Conservation (phyloP, 2,888 invertebrate species). For the Dastarcus helophoroides region DNA sequence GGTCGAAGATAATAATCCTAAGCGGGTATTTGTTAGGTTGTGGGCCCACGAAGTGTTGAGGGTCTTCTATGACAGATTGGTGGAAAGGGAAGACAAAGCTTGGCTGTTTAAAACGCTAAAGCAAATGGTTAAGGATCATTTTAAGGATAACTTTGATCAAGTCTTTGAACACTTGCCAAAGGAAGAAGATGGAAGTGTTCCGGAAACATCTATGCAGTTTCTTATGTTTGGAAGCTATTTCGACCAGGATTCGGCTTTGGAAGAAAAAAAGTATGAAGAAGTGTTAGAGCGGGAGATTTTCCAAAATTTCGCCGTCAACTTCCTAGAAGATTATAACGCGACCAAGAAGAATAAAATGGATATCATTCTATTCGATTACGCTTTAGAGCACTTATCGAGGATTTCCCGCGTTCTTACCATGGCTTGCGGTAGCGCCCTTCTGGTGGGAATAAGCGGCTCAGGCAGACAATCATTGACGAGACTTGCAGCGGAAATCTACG, state of each 20-base stretch:
- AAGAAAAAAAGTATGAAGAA: constrained; percentile 78
- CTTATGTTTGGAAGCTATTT: constrained; percentile 84
- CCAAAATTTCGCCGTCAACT: constrained; percentile 49
- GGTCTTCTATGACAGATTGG: constrained; percentile 72
- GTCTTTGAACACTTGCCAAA: constrained; percentile 58
- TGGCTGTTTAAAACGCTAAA: constrained; percentile 66
- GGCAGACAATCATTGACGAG: constrained; percentile 73
- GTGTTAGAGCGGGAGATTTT: constrained; percentile 59
- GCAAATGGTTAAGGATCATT: constrained; percentile 50
- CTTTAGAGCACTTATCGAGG: constrained; percentile 71
- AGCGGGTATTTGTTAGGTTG: constrained; percentile 57
- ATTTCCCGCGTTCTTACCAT: constrained; percentile 67
- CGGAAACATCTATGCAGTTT: constrained; percentile 48
- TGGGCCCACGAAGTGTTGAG: constrained; percentile 80
- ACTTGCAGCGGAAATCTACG: constrained; percentile 53
- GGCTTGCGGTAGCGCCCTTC: constrained; percentile 66
- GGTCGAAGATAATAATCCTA: constrained; percentile 31
- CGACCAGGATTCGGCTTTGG: constrained; percentile 65
- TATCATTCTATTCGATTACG: constrained; percentile 74
- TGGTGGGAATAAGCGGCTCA: constrained; percentile 83
- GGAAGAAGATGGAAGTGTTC: constrained; percentile 36
- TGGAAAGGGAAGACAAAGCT: constrained; percentile 53
- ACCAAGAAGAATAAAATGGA: constrained; percentile 73
- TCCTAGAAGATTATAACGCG: constrained; percentile 67
- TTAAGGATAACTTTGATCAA: constrained; percentile 69